phyloP scores from a whole-genome alignment of 2,113 vertebrate genomes.

The Orientallactaga bullata region DNA sequence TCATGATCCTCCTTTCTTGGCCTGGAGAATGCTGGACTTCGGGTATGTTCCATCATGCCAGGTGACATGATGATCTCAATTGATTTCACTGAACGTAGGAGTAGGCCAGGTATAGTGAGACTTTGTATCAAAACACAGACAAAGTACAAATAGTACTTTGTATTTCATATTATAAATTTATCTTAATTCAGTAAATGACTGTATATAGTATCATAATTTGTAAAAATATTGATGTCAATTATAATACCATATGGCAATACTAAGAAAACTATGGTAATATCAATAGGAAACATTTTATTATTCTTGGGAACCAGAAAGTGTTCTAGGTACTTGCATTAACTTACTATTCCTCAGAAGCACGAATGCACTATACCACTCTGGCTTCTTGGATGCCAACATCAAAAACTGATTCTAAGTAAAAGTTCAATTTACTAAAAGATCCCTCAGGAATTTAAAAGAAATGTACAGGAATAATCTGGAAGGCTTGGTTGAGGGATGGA shows the following conservation, averaged over 20 bases:
- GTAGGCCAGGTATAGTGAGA: no score
- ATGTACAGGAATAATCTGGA: conserved; percentile 29
- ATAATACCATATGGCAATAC: neutral
- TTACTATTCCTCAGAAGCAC: neutral
- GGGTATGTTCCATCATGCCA: no score
- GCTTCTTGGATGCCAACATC: neutral
- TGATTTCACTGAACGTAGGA: no score
- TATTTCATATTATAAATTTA: no score
- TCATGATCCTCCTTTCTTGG: no score
- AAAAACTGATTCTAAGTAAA: neutral
- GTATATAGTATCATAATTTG: no score
- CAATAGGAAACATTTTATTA: neutral
- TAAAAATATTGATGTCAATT: neutral
- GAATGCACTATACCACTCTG: neutral
- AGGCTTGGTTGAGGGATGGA: neutral
- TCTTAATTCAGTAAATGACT: no score
- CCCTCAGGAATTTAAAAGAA: neutral
- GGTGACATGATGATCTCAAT: no score
- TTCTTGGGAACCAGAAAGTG: accelerated
- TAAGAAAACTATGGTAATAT: neutral
- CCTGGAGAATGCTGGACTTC: no score
- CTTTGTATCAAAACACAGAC: no score
- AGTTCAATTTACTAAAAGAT: neutral
- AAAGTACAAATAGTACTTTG: no score
- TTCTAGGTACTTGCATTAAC: neutral